Evolutionary conservation across 2,113 vertebrate species (phyloP).

Genomic region (Oophaga pumilio): DNA sequence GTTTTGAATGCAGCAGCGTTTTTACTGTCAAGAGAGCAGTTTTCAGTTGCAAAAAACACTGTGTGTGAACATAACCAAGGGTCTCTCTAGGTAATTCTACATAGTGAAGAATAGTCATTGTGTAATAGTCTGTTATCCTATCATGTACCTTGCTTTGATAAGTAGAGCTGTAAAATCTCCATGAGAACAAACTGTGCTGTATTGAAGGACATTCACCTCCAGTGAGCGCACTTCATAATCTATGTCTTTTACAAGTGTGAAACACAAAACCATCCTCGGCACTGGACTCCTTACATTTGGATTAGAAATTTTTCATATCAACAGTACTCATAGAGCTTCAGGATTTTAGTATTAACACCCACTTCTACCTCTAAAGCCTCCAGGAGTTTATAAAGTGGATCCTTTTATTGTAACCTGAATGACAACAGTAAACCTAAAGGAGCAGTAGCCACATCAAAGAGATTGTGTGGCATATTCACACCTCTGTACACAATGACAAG

Average conservation of each 20-base stretch:
- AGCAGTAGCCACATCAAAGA: too few relatives aligned
- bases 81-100: background rate
- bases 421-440: background rate
- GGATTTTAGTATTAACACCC: conserved; percentile 36
- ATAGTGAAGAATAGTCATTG: background rate
- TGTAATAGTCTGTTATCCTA: background rate
- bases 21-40: too few relatives aligned
- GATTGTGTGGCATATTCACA: too few relatives aligned
- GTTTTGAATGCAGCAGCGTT: too few relatives aligned
- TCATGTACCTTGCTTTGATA: conserved; percentile 40
- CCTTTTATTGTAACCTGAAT: background rate
- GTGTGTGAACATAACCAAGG: too few relatives aligned
- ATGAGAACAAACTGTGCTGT: conserved; percentile 35
- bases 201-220: conserved; percentile 48
- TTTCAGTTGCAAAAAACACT: too few relatives aligned
- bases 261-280: conserved; percentile 28
- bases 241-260: background rate
- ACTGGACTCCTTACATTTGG: conserved; percentile 19
- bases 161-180: conserved; percentile 50
- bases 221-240: conserved; percentile 10
- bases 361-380: background rate
- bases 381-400: background rate
- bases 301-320: conserved; percentile 38
- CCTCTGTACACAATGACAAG: too few relatives aligned
- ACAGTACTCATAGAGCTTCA: background rate